phyloP scores from a whole-genome alignment of 2,888 invertebrate genomes.

The Cheilosia urbana region DNA sequence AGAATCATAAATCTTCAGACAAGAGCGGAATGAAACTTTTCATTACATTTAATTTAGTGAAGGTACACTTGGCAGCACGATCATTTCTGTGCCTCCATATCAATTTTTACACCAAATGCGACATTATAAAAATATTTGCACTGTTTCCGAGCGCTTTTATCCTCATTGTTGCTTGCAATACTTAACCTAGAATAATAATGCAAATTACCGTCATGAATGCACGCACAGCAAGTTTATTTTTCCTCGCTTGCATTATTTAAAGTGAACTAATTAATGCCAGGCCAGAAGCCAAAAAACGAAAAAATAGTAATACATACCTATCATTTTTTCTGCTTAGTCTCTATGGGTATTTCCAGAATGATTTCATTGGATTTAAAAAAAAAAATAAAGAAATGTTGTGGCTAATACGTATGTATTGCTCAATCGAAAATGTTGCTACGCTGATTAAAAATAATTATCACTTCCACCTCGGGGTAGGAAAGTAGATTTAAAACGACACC shows the following conservation, averaged over 20 bases:
- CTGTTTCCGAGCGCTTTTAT: not conserved
- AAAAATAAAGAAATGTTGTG: not conserved
- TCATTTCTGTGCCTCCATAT: not conserved
- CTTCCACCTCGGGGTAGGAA: slow-evolving; percentile 1
- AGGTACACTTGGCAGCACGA: slow-evolving; percentile 41
- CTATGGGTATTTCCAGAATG: slow-evolving; percentile 43
- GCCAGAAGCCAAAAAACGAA: slow-evolving; percentile 5
- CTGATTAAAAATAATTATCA: slow-evolving; percentile 37
- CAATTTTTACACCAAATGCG: slow-evolving; percentile 13
- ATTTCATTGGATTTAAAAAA: slow-evolving; percentile 14
- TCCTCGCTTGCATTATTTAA: slow-evolving; percentile 22
- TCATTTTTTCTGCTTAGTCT: not conserved
- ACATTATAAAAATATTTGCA: not conserved
- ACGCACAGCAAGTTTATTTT: slow-evolving; percentile 39
- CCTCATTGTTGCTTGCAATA: slow-evolving; percentile 23
- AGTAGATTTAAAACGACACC: not conserved
- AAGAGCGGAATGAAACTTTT: not conserved
- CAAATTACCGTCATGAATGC: slow-evolving; percentile 69
- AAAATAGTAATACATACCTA: not conserved
- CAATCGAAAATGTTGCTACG: slow-evolving; percentile 2
- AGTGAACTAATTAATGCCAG: slow-evolving; percentile 54
- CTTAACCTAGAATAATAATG: slow-evolving; percentile 57
- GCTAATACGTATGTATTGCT: not conserved
- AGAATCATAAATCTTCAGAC: not conserved
- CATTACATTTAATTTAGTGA: slow-evolving; percentile 38